Evolutionary conservation across 2,888 invertebrate genomes (phyloP), one percentile per base, ranked within the genome.

Genomic region (Lochmaea crataegi): DNA sequence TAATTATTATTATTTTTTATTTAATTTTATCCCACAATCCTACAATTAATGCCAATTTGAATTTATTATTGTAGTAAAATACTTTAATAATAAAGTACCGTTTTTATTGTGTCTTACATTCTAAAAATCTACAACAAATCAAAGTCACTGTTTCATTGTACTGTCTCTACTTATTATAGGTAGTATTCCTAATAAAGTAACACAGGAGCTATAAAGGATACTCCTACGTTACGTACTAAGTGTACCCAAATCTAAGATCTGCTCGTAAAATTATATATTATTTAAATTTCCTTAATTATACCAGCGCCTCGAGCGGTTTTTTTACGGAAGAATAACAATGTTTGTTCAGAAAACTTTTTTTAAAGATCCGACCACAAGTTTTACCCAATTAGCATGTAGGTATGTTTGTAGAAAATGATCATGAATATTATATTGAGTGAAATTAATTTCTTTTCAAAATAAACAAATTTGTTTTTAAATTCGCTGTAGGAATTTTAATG

Each of bases 201-300:
- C 53, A 18, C 18, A 18, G 45, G 11, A 45, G 53, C 53, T 53
- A 53, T 53, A 53, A 51, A 51, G 14, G 14, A 48, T 48, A 53
- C 53, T 53, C 53, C 53, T 53, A 53, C 53, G 7, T 48, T 48
- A 48, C 5, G n/a, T 6, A 48, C 4, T 16, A 53, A 53, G 16
- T 18, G 10, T 53, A 51, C 7, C 14, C n/a, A 53, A 53, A 53
- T 18, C 18, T 48, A 48, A 48, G n/a, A 48, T 48, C 48, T 48
- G 7, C 48, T 48, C n/a, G n/a, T 53, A 18, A 53, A 18, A 53
- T 16, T 9, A 16, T 16, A 10, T 53, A 16, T 53, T 53, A 18
- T 53, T 53, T 53, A 53, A 53, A 18, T 53, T 16, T 18, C 7
- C 53, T 18, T 53, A 53, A 53, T 53, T 53, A 53, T 53, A 53